These are phyloP conservation scores for Steinernema hermaphroditum DNA, from an alignment of 2,888 invertebrate species.

Conservation along the genomic window DNA sequence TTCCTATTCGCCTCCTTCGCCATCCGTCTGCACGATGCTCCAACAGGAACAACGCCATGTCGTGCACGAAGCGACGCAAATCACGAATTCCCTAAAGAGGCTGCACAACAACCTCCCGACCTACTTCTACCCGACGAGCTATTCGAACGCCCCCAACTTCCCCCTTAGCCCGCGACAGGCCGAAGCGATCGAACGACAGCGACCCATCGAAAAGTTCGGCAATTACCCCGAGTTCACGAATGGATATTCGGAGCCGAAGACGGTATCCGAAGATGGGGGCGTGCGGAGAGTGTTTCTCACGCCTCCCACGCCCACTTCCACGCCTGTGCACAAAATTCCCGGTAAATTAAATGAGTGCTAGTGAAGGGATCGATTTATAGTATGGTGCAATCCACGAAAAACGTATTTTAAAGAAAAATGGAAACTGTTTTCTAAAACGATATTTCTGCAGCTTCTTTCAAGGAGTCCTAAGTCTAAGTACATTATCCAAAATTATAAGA, in stretches of 20 bases:
- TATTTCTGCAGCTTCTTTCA: too few relatives aligned
- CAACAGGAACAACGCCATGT: constrained; percentile 11
- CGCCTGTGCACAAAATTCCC: background rate
- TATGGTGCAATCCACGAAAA: too few relatives aligned
- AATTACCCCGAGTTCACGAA: constrained; percentile 33
- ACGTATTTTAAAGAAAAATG: too few relatives aligned
- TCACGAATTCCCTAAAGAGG: constrained; percentile 20
- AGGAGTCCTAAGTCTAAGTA: too few relatives aligned
- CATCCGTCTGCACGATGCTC: too few relatives aligned
- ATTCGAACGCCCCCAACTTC: constrained; percentile 25
- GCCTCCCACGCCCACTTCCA: background rate
- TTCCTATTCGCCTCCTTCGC: too few relatives aligned
- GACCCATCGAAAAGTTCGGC: constrained; percentile 33
- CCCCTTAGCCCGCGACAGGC: constrained; percentile 49
- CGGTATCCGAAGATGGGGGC: background rate
- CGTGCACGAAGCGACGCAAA: constrained; percentile 22
- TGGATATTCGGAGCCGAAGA: background rate
- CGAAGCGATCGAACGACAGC: constrained; percentile 51
- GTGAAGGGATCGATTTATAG: too few relatives aligned
- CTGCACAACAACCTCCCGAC: constrained; percentile 34
- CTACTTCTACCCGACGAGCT: constrained; percentile 47
- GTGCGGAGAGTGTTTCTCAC: background rate
- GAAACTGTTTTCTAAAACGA: too few relatives aligned
- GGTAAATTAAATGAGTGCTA: too few relatives aligned
- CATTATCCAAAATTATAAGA: too few relatives aligned